phyloP scores from a whole-genome alignment of 2,113 vertebrate species.

The Falco punctatus region DNA sequence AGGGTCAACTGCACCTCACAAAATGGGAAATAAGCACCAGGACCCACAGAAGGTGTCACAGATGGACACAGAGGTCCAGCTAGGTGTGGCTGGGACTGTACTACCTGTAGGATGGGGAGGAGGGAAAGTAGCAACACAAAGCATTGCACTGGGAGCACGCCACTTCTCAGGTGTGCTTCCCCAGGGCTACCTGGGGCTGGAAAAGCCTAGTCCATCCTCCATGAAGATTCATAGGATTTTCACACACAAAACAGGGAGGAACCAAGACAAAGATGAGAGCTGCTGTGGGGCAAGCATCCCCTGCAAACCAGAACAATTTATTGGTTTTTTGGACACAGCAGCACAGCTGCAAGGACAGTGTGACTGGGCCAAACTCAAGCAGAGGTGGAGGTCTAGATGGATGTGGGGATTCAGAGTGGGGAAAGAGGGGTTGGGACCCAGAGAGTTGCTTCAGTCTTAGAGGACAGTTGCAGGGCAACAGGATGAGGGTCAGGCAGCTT shows the following conservation, averaged over 20 bases:
- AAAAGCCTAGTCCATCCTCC: not conserved
- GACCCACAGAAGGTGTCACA: not conserved
- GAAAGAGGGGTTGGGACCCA: not conserved
- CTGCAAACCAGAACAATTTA: not conserved
- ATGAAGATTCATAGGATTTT: not conserved
- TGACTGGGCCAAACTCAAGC: not conserved
- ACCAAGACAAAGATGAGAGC: not conserved
- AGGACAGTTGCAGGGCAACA: not conserved
- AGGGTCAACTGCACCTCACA: not conserved
- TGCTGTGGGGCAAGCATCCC: not conserved
- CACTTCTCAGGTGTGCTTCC: not conserved
- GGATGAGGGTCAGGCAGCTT: not conserved
- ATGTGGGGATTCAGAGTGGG: rapidly evolving
- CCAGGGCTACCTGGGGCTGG: not conserved
- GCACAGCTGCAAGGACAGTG: not conserved
- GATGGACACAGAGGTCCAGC: not conserved
- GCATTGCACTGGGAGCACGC: not conserved
- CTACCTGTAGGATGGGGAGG: not conserved
- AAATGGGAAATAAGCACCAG: not conserved
- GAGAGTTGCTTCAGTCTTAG: not conserved
- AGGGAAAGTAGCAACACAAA: not conserved
- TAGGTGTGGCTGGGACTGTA: not conserved
- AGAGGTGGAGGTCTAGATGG: not conserved
- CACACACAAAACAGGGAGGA: not conserved
- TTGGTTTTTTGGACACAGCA: not conserved